phyloP scores from a whole-genome alignment of 2,888 invertebrate genomes.

The Dendrolimus pini region DNA sequence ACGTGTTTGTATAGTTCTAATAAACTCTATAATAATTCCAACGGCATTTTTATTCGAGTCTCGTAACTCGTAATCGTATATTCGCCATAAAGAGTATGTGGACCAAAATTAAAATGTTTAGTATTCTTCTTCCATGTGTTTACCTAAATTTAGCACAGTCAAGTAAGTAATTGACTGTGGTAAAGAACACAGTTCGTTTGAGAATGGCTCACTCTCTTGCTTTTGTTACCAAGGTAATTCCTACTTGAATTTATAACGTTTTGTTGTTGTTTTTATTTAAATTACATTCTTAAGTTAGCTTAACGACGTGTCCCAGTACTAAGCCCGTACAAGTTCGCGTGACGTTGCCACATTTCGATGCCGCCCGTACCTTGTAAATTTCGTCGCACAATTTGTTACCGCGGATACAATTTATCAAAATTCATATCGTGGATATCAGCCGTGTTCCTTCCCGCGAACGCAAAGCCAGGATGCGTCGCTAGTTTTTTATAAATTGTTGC shows the following conservation, averaged over 20 bases:
- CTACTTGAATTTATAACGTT: constrained; percentile 4
- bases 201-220: too few relatives aligned
- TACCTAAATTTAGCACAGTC: too few relatives aligned
- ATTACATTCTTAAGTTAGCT: constrained; percentile 1
- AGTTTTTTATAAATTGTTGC: constrained; percentile 46
- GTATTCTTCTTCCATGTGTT: too few relatives aligned
- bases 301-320: constrained; percentile 2
- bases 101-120: too few relatives aligned
- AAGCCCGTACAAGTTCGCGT: constrained; percentile 25
- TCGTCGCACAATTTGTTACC: constrained; percentile 28
- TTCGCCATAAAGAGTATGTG: too few relatives aligned
- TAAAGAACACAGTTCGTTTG: too few relatives aligned
- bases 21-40: too few relatives aligned
- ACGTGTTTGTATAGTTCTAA: too few relatives aligned
- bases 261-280: constrained; percentile 1
- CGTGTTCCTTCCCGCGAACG: constrained; percentile 8
- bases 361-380: constrained; percentile 23
- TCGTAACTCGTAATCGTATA: too few relatives aligned
- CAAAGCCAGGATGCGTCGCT: constrained; percentile 46
- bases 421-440: constrained; percentile 31
- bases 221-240: not conserved
- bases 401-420: constrained; percentile 33
- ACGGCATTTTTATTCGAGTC: too few relatives aligned
- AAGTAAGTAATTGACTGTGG: too few relatives aligned
- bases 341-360: constrained; percentile 27